phyloP scores from a whole-genome alignment of 2,113 vertebrate genomes.

The Taxidea taxus region DNA sequence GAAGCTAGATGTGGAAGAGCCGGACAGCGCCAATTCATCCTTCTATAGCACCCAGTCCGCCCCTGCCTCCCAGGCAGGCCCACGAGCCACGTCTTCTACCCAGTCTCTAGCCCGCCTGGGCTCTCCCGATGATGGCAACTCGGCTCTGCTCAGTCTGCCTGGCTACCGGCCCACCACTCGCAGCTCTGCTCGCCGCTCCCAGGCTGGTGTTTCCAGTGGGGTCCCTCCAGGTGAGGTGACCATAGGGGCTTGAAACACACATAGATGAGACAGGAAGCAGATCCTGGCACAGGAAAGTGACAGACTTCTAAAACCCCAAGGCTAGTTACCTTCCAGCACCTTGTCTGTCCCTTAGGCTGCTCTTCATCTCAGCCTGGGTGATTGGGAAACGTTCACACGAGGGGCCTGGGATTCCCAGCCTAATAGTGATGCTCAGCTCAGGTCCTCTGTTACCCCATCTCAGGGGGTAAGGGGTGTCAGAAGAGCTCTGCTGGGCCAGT shows the following conservation, averaged over 20 bases:
- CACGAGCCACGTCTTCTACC: conserved; percentile 77
- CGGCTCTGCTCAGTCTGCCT: conserved; percentile 88
- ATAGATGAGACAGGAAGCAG: not conserved
- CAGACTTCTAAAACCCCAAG: not conserved
- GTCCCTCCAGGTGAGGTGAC: conserved; percentile 76
- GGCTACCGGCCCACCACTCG: conserved; percentile 91
- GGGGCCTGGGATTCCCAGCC: not conserved
- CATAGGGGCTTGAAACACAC: not conserved
- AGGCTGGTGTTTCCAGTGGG: conserved; percentile 78
- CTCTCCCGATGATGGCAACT: conserved; percentile 78
- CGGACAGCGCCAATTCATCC: conserved; percentile 74
- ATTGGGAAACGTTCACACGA: not conserved
- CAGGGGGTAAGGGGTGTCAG: not conserved
- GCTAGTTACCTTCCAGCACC: not conserved
- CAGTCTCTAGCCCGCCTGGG: conserved; percentile 73
- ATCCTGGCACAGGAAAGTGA: not conserved
- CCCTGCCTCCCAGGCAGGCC: conserved; percentile 51
- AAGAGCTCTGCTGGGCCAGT: not conserved
- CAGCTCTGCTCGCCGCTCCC: conserved; percentile 77
- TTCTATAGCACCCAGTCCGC: conserved; percentile 85
- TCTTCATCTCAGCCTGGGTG: not conserved
- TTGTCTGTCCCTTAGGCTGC: not conserved
- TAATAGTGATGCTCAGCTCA: not conserved
- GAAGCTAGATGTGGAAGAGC: conserved; percentile 83
- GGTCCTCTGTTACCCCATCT: not conserved